A percentile compares a stretch with the other conserved stretches of the same genome.
These are phyloP conservation scores for Helobdella robusta DNA, from an alignment of 2,888 invertebrate species.

Conservation along the genomic window DNA sequence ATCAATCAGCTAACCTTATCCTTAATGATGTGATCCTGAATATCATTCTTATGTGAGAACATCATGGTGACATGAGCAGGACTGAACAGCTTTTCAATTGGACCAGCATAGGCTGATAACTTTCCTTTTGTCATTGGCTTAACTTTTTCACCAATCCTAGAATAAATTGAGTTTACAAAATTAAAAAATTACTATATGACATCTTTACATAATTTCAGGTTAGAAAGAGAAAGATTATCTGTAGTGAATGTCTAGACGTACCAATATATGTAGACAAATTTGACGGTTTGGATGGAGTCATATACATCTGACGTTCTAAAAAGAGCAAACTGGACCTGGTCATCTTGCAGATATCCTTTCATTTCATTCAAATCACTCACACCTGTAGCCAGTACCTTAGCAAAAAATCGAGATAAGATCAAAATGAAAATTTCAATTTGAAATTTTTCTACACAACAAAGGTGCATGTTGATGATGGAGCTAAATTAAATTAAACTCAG, in stretches of 20 bases:
- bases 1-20: slow-evolving; percentile 41
- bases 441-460: too few relatives aligned
- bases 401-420: too few relatives aligned
- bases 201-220: too few relatives aligned
- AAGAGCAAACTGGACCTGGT: slow-evolving; percentile 42
- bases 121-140: slow-evolving; percentile 47
- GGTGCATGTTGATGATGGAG: too few relatives aligned
- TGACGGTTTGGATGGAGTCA: slow-evolving; percentile 45
- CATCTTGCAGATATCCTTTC: slow-evolving; percentile 37
- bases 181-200: too few relatives aligned
- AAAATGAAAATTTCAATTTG: too few relatives aligned
- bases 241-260: slow-evolving; percentile 34
- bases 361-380: slow-evolving; percentile 40
- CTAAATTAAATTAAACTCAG: too few relatives aligned
- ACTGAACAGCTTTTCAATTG: slow-evolving; percentile 40
- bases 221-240: too few relatives aligned
- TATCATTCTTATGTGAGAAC: slow-evolving; percentile 40
- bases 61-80: slow-evolving; percentile 44
- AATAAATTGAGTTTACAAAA: neutral
- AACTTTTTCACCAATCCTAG: slow-evolving; percentile 43
- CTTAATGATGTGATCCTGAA: slow-evolving; percentile 40
- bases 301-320: slow-evolving; percentile 42
- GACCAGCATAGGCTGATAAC: slow-evolving; percentile 44
- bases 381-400: slow-evolving; percentile 33
- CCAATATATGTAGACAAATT: slow-evolving; percentile 47